Percentiles rank a stretch among this genome's conserved stretches.
Conservation (phyloP, 2,888 invertebrate species). For the Drosophila nr. fundita region DNA sequence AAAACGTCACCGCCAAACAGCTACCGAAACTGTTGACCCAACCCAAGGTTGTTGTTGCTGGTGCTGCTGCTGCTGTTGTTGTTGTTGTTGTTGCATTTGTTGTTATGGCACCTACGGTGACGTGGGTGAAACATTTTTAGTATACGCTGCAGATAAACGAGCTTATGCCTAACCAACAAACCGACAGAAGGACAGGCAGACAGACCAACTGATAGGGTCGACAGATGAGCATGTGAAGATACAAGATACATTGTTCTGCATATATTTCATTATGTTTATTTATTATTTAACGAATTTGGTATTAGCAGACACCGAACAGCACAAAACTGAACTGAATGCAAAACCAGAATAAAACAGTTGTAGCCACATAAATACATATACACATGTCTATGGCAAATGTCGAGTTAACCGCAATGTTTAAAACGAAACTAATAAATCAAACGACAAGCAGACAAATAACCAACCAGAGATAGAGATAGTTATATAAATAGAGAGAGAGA, state of each 20-base stretch:
- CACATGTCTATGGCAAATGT: conserved; percentile 25
- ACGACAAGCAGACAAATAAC: conserved; percentile 65
- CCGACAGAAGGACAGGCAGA: conserved; percentile 12
- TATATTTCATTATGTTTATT: conserved; percentile 77
- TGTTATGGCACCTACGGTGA: conserved; percentile 59
- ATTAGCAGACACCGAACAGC: conserved; percentile 42
- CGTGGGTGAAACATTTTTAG: conserved; percentile 50
- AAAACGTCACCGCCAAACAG: conserved; percentile 82
- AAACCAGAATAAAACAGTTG: conserved; percentile 17
- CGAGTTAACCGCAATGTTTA: conserved; percentile 67
- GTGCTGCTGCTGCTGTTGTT: conserved; percentile 13
- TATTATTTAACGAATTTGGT: conserved; percentile 74
- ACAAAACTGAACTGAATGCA: conserved; percentile 4
- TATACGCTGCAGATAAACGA: conserved; percentile 61
- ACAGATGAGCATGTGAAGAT: conserved; percentile 54
- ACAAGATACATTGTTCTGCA: conserved; percentile 48
- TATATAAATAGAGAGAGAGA: not conserved
- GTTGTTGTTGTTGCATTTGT: conserved; percentile 36
- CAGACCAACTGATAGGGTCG: conserved; percentile 14
- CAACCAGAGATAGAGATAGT: conserved; percentile 10
- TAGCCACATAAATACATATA: conserved; percentile 5
- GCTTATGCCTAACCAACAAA: conserved; percentile 68
- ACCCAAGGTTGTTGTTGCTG: conserved; percentile 38
- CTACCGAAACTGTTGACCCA: conserved; percentile 80
- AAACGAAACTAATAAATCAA: conserved; percentile 76